Base-by-base conservation (phyloP, 2,888 invertebrate species). In the Meandrusa payeni region DNA sequence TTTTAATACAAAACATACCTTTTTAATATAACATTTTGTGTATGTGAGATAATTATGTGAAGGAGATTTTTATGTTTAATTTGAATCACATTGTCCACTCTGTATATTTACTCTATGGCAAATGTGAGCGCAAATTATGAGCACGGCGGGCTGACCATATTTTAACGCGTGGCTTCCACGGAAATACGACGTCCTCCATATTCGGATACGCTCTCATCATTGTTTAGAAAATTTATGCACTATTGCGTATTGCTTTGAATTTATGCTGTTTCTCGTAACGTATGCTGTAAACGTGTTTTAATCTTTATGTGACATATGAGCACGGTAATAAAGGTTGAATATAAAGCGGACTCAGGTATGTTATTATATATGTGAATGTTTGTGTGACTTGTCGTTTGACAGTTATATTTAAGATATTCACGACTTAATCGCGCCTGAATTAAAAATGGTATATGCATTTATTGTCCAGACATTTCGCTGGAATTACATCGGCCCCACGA, bases 161-260 rank as follows among this genome's bases (percentile, higher is more conserved):
- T 59, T 61, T 54, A 61, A 50, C 48, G 53, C 53, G 55, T 53
- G 50, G 50, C 49, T 54, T 55, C 55, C 47, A 50, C 41, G 54
- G 55, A 57, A 50, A 53, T 55, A 54, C 52, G 51, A 48, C 46
- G 44, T 50, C 47, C 44, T 50, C 58, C 57, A 53, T 60, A 60
- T 59, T 55, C 47, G 57, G 59, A 48, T 39, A 34, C 12, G 33
- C 33, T 44, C 39, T 39, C 39, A 28, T 44, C 33, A 33, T 44
- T 39, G 39, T 44, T 34, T 17, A 10, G 38, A 28, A 28, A 44
- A 44, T 33, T 44, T 39, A 39, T 44, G 13, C 33, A 33, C 28
- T 39, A 44, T 26, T 32, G 24, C 37, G 19, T 39, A 33, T 44
- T 33, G 27, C 44, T 39, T 27, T 22, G 33, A 33, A 34, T 33